These are phyloP conservation scores for Bungarus multicinctus DNA, from an alignment of 2,113 vertebrate genomes.

Conservation along the genomic window DNA sequence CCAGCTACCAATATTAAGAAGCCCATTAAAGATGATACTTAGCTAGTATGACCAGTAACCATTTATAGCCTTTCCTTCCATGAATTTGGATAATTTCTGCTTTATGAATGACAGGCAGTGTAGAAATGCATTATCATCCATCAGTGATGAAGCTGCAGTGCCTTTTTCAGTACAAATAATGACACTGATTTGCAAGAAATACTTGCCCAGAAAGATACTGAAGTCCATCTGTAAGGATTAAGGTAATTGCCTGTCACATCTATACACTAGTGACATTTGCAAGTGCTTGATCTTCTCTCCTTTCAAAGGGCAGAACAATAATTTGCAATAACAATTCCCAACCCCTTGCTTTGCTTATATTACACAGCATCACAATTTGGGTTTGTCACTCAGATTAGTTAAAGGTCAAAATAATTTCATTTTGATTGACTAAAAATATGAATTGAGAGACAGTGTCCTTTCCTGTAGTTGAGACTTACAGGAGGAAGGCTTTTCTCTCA, in stretches of 20 bases:
- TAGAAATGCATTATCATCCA: background rate
- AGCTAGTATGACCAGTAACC: background rate
- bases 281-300: conserved; percentile 4
- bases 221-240: background rate
- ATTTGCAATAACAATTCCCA: conserved; percentile 20
- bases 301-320: background rate
- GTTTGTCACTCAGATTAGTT: background rate
- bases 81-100: background rate
- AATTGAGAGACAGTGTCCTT: background rate
- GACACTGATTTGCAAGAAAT: background rate
- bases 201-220: background rate
- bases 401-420: background rate
- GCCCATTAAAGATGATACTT: background rate
- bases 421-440: background rate
- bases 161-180: background rate
- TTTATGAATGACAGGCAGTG: background rate
- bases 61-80: background rate
- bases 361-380: background rate
- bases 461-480: background rate
- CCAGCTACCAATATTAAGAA: background rate
- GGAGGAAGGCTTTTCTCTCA: background rate
- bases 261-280: background rate
- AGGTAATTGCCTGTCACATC: background rate
- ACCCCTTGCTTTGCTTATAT: conserved; percentile 9
- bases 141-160: background rate